These are phyloP conservation scores for Helogale parvula DNA, from an alignment of 2,113 vertebrate genomes.

Conservation along the genomic window DNA sequence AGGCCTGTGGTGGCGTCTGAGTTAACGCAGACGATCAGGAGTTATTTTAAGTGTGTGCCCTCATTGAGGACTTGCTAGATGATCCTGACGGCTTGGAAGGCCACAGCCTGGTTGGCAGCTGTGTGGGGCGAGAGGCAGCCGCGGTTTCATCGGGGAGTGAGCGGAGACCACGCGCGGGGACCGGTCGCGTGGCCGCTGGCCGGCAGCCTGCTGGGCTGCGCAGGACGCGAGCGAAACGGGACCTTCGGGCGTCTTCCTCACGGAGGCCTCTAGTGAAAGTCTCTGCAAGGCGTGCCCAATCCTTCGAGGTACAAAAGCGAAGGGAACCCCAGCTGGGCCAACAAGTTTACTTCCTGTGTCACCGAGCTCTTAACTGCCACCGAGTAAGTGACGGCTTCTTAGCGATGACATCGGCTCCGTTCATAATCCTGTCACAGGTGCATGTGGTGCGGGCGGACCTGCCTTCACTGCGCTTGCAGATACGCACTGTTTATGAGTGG, in stretches of 20 bases:
- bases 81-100: accelerated
- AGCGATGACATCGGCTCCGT: background rate
- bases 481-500: background rate
- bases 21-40: background rate
- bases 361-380: background rate
- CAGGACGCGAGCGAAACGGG: background rate
- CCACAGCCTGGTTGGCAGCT: accelerated
- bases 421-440: background rate
- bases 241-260: background rate
- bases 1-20: accelerated
- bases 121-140: accelerated
- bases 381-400: background rate
- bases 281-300: background rate
- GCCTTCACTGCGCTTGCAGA: background rate
- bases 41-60: background rate
- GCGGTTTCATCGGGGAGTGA: background rate
- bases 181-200: accelerated
- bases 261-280: background rate
- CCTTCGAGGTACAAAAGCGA: too few relatives aligned
- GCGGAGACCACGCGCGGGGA: background rate
- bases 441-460: background rate
- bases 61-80: background rate
- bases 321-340: background rate
- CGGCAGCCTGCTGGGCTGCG: background rate
- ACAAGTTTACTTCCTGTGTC: too few relatives aligned